Percentiles rank a stretch among this genome's conserved stretches.
Evolutionary conservation across 2,797 vertebrate species (phyloP).

Genomic region (Pipistrellus nathusii): DNA sequence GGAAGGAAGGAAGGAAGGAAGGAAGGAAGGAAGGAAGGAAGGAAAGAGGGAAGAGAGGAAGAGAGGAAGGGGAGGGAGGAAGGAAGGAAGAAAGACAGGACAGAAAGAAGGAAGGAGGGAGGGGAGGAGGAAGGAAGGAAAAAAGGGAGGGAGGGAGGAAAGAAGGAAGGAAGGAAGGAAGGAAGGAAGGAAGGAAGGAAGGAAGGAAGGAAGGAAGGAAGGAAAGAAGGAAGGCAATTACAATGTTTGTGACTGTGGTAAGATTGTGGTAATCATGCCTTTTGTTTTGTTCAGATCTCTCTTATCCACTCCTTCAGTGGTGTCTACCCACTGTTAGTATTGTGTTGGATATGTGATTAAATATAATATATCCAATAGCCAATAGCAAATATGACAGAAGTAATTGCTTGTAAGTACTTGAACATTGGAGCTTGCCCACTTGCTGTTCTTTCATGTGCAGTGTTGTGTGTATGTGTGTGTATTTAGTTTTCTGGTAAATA

Average conservation of each 20-base stretch:
- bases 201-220: rapidly evolving
- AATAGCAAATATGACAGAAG: background rate
- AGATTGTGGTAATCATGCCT: rapidly evolving
- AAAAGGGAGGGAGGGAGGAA: background rate
- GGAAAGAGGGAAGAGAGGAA: rapidly evolving
- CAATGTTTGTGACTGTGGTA: background rate
- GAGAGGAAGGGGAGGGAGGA: too few relatives aligned
- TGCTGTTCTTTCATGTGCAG: background rate
- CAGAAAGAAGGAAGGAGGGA: too few relatives aligned
- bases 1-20: background rate
- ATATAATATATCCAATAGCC: background rate
- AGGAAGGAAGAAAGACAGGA: too few relatives aligned
- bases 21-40: background rate
- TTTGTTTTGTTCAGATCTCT: background rate
- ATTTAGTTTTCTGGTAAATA: background rate
- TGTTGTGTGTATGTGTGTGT: background rate
- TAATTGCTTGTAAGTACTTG: background rate
- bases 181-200: background rate
- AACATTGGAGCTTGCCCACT: background rate
- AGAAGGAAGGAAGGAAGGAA: rapidly evolving
- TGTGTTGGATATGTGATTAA: background rate
- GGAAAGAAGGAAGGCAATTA: background rate
- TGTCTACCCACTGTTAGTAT: background rate
- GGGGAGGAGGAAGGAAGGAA: rapidly evolving
- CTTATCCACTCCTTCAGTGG: background rate